Evolutionary conservation across 1,140 invertebrate genomes (phyloP).

Genomic region (Neotoxoptera formosana): DNA sequence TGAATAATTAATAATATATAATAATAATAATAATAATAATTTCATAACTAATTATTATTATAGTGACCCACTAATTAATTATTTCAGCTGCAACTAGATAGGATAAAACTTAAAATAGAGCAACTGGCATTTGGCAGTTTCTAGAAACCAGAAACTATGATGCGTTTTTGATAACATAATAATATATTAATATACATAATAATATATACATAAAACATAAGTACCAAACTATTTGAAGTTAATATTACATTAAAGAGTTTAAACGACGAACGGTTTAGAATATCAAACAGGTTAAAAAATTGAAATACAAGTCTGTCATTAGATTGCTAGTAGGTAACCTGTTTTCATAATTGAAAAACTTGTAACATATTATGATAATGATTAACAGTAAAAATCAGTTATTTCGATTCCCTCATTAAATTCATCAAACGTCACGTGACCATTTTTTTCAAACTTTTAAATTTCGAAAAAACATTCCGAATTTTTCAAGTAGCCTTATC

Average conservation of each 20-base stretch:
- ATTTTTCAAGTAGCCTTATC: not conserved
- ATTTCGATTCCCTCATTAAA: not conserved
- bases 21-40: not conserved
- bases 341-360: slow-evolving; percentile 21
- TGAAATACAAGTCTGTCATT: not conserved
- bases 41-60: not conserved
- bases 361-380: not conserved
- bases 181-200: not conserved
- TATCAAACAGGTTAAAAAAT: slow-evolving; percentile 32
- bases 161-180: not conserved
- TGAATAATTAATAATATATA: not conserved
- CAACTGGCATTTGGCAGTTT: not conserved
- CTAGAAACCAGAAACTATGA: not conserved
- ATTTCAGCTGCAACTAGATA: not conserved
- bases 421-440: not conserved
- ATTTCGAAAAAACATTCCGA: not conserved
- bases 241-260: not conserved
- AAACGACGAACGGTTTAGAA: not conserved
- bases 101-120: not conserved
- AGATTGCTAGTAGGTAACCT: not conserved
- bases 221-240: not conserved
- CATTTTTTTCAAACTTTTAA: not conserved
- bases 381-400: slow-evolving; percentile 32
- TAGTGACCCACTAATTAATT: not conserved
- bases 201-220: not conserved